Evolutionary conservation across 2,797 vertebrate species (phyloP).

Genomic region (Oophaga sylvatica): DNA sequence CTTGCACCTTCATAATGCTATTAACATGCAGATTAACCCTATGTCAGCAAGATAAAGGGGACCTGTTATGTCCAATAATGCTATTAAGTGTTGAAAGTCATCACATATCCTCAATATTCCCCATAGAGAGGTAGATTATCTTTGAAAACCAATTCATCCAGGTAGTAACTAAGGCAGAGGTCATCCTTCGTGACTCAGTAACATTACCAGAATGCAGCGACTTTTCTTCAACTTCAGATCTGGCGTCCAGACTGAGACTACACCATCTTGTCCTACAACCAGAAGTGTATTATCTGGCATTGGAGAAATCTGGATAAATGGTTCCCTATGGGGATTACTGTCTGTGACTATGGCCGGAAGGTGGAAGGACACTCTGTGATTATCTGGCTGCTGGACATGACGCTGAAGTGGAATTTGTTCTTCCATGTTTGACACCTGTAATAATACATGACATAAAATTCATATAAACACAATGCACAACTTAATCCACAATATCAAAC

Average conservation of each 20-base stretch:
- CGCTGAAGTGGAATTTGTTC: not conserved
- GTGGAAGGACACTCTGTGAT: constrained; percentile 49
- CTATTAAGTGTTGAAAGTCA: not conserved
- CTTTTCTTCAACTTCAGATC: constrained; percentile 60
- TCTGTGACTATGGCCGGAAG: constrained; percentile 54
- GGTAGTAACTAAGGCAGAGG: not conserved
- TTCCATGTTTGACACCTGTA: not conserved
- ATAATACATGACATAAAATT: not conserved
- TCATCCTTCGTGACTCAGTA: not conserved
- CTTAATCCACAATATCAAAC: not conserved
- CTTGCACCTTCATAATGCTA: too few species aligned
- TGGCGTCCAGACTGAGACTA: constrained; percentile 61
- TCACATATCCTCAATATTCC: not conserved
- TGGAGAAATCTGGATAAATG: constrained; percentile 60
- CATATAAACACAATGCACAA: not conserved
- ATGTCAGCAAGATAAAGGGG: too few species aligned
- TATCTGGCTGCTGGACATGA: not conserved
- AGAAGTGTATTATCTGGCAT: constrained; percentile 54
- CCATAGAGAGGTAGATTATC: not conserved
- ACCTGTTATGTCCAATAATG: too few species aligned
- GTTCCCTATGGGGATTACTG: constrained; percentile 28
- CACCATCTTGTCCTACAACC: constrained; percentile 51
- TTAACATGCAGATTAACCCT: too few species aligned
- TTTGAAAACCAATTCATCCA: not conserved
- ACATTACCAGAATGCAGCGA: constrained; percentile 45